These are phyloP conservation scores for Notamacropus eugenii DNA, from an alignment of 2,797 vertebrate genomes.

Conservation along the genomic window DNA sequence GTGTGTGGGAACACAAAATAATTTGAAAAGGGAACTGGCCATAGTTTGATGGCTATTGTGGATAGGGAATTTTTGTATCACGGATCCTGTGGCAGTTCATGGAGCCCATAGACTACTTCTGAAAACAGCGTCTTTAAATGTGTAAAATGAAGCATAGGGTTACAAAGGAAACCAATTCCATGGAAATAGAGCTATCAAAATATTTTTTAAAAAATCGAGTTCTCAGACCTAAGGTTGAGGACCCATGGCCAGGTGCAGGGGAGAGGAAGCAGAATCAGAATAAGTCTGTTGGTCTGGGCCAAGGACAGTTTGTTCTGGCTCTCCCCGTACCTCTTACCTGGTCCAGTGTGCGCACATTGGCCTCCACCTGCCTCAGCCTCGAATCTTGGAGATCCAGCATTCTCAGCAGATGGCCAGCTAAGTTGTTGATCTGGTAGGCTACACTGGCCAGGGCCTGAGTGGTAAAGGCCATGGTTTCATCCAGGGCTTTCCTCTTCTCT, in stretches of 20 bases:
- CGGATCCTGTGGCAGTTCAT: not conserved
- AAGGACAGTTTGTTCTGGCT: not conserved
- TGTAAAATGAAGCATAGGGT: not conserved
- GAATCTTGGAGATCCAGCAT: constrained; percentile 90
- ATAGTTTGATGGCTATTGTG: not conserved
- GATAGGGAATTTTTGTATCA: not conserved
- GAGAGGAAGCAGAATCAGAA: not conserved
- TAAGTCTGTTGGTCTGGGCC: not conserved
- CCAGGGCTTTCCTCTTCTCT: constrained; percentile 88
- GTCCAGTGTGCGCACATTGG: constrained; percentile 86
- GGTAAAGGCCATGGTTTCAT: constrained; percentile 92
- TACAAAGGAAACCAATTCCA: not conserved
- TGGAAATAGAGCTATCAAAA: not conserved
- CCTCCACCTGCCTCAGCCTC: constrained; percentile 88
- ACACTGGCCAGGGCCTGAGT: constrained; percentile 94
- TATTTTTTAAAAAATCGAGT: not conserved
- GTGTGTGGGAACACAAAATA: not conserved
- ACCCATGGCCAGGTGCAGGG: not conserved
- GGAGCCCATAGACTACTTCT: not conserved
- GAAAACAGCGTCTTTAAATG: not conserved
- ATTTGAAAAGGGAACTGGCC: not conserved
- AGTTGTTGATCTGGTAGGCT: constrained; percentile 92
- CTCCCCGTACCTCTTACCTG: constrained; percentile 85
- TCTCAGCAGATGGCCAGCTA: constrained; percentile 87
- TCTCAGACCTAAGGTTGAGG: not conserved